Conservation (phyloP, 2,888 invertebrate species). For the Tachina grossa region DNA sequence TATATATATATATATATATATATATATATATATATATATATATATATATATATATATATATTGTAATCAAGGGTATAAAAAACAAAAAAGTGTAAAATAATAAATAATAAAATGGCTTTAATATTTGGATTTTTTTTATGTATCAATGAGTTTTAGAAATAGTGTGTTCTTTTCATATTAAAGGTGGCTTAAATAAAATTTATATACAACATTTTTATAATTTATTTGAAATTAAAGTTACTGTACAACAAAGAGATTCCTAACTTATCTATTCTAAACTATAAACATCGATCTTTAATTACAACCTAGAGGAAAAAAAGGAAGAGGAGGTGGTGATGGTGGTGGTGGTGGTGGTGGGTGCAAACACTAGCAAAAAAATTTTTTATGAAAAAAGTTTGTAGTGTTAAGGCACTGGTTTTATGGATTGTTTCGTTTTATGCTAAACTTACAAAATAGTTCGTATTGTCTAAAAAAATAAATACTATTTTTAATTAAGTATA, state of each 20-base stretch:
- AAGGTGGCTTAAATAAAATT: conserved; percentile 16
- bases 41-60: background rate
- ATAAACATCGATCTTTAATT: conserved; percentile 27
- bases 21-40: no score
- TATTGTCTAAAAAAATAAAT: conserved; percentile 47
- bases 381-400: conserved; percentile 8
- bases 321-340: conserved; percentile 9
- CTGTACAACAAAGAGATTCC: conserved; percentile 60
- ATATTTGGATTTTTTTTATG: conserved; percentile 69
- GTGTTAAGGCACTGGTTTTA: conserved; percentile 48
- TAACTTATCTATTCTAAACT: conserved; percentile 26
- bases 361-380: background rate
- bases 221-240: conserved; percentile 39
- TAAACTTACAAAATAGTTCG: conserved; percentile 26
- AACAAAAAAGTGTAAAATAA: conserved; percentile 32
- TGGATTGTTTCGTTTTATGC: background rate
- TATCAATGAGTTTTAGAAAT: conserved; percentile 25
- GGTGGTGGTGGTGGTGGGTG: conserved; percentile 35
- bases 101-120: conserved; percentile 64
- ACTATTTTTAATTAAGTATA: conserved; percentile 26
- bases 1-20: background rate
- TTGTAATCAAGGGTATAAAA: conserved; percentile 39
- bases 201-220: conserved; percentile 62
- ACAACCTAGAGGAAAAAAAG: background rate
- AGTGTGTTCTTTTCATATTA: conserved; percentile 1